Evolutionary conservation across 2,113 vertebrate genomes (phyloP).

Genomic region (Bubalus kerabau): DNA sequence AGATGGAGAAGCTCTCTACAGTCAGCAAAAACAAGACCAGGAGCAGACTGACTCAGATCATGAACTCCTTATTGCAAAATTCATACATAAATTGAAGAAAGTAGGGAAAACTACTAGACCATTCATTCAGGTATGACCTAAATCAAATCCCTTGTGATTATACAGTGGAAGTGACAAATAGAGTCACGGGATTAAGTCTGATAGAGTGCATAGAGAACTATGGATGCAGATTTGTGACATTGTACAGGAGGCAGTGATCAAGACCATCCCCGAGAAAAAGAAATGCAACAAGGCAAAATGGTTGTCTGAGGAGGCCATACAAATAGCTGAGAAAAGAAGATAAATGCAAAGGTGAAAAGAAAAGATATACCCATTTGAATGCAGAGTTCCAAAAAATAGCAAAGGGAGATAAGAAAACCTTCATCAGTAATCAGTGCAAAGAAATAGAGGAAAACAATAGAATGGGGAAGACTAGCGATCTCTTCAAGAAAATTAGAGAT

Average conservation of each 20-base stretch:
- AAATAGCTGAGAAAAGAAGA: background rate
- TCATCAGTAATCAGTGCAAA: background rate
- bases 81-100: background rate
- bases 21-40: rapidly evolving
- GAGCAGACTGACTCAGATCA: background rate
- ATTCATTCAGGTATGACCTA: background rate
- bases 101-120: background rate
- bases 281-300: background rate
- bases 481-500: background rate
- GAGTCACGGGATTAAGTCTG: background rate
- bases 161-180: background rate
- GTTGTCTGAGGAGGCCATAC: background rate
- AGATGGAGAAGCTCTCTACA: background rate
- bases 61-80: background rate
- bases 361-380: background rate
- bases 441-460: background rate
- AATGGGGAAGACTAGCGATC: background rate
- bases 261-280: background rate
- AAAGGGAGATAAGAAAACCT: background rate
- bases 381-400: background rate
- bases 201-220: background rate
- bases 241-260: background rate
- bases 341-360: background rate
- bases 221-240: background rate
- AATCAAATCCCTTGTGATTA: background rate